phyloP scores from a whole-genome alignment of 2,888 invertebrate species.

The Ctena decussata region DNA sequence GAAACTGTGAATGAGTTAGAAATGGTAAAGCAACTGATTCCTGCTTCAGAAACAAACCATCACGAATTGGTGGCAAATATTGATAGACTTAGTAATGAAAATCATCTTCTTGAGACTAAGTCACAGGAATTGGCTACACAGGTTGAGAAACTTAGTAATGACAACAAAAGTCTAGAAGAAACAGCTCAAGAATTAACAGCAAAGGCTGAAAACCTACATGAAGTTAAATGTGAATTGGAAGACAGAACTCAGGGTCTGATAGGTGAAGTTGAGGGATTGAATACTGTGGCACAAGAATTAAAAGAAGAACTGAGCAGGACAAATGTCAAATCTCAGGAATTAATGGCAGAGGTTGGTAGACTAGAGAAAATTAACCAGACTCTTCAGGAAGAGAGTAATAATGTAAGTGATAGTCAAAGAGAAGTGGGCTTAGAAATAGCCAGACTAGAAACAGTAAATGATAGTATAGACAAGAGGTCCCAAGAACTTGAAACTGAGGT shows the following conservation, averaged over 20 bases:
- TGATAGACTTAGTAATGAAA: not conserved
- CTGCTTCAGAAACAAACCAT: not conserved
- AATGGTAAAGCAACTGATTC: not conserved
- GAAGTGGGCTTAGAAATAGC: not conserved
- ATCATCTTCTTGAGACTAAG: not conserved
- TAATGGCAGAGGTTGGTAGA: constrained; percentile 11
- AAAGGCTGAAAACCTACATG: not conserved
- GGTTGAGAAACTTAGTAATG: constrained; percentile 9
- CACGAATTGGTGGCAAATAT: not conserved
- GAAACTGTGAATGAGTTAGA: constrained; percentile 30
- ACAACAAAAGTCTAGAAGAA: not conserved
- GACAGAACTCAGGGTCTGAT: not conserved
- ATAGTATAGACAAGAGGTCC: not conserved
- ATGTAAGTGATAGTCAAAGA: not conserved
- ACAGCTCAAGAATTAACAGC: not conserved
- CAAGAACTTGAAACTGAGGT: not conserved
- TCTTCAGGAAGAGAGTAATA: not conserved
- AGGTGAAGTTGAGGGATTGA: constrained; percentile 1
- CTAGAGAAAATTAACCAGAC: not conserved
- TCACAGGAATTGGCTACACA: not conserved
- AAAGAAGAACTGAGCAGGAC: constrained; percentile 30
- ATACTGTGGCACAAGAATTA: constrained; percentile 30
- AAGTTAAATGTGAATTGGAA: not conserved
- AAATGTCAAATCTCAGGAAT: constrained; percentile 26
- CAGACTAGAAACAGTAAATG: not conserved